Percentiles rank a stretch among this genome's conserved stretches.
Evolutionary conservation across 2,113 vertebrate genomes (phyloP).

Genomic region (Heliornis fulica): DNA sequence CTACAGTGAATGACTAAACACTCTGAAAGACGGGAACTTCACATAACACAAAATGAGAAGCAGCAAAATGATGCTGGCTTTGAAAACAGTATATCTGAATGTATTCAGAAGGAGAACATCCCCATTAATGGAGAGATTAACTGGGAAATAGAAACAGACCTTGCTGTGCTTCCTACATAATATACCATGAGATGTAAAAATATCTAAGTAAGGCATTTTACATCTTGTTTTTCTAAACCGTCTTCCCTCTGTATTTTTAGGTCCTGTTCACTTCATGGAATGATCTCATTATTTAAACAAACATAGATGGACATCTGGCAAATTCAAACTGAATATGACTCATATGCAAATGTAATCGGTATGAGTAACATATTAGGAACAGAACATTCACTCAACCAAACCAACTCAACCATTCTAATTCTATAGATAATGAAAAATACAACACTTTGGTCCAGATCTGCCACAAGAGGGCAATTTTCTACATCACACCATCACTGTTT

Average conservation of each 20-base stretch:
- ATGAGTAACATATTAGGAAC: not conserved
- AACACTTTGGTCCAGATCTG: not conserved
- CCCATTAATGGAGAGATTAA: not conserved
- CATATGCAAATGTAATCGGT: conserved; percentile 22
- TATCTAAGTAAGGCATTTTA: not conserved
- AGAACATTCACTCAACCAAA: not conserved
- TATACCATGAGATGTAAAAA: not conserved
- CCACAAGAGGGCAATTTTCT: not conserved
- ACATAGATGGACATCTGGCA: conserved; percentile 28
- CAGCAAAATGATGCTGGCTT: not conserved
- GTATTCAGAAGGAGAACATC: not conserved
- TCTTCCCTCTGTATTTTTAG: conserved; percentile 9
- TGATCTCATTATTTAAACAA: conserved; percentile 56
- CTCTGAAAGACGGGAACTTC: not conserved
- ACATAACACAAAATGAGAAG: not conserved
- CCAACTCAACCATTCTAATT: not conserved
- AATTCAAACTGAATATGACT: conserved; percentile 5
- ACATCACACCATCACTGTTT: not conserved
- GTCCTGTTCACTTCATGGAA: conserved; percentile 9
- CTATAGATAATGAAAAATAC: not conserved
- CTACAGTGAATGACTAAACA: not conserved
- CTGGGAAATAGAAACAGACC: not conserved
- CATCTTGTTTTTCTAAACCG: not conserved
- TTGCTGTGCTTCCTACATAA: not conserved
- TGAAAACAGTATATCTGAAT: not conserved